Evolutionary conservation across 2,797 vertebrate genomes (phyloP).

Genomic region (Cyclura pinguis): DNA sequence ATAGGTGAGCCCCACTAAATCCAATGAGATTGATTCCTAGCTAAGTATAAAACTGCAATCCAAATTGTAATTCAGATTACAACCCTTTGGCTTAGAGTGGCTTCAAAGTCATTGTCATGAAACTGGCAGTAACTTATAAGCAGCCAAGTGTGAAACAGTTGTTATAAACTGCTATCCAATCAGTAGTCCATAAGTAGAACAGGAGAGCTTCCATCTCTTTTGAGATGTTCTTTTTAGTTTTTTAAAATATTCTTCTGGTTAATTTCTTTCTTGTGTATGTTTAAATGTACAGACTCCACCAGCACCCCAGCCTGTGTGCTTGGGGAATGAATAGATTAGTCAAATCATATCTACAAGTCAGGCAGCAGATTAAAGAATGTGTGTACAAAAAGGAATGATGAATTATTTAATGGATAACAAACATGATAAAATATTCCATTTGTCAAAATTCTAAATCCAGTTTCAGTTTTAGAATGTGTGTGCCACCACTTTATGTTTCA

Average conservation of each 20-base stretch:
- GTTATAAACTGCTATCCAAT: conserved; percentile 66
- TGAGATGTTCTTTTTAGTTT: conserved; percentile 72
- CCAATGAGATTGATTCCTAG: neutral
- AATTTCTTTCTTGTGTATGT: conserved; percentile 64
- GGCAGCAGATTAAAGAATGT: conserved; percentile 89
- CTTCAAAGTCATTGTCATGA: neutral
- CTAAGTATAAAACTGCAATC: neutral
- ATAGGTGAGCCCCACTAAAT: too few relatives aligned
- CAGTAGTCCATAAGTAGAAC: conserved; percentile 53
- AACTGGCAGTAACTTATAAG: conserved; percentile 48
- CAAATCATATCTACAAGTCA: conserved; percentile 82
- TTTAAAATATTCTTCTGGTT: conserved; percentile 66
- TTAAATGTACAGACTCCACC: conserved; percentile 57
- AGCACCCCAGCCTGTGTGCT: conserved; percentile 48
- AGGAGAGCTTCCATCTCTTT: conserved; percentile 68
- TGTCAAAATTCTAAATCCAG: conserved; percentile 63
- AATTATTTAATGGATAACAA: conserved; percentile 83
- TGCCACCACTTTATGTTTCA: conserved; percentile 46
- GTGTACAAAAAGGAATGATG: conserved; percentile 77
- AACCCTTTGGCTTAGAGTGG: neutral
- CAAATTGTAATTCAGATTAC: neutral
- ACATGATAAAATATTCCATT: conserved; percentile 82
- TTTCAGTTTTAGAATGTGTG: conserved; percentile 69
- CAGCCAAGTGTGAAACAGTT: conserved; percentile 69
- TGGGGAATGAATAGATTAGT: conserved; percentile 78